Evolutionary conservation across 2,113 vertebrate species (phyloP).

Genomic region (Progne subis): DNA sequence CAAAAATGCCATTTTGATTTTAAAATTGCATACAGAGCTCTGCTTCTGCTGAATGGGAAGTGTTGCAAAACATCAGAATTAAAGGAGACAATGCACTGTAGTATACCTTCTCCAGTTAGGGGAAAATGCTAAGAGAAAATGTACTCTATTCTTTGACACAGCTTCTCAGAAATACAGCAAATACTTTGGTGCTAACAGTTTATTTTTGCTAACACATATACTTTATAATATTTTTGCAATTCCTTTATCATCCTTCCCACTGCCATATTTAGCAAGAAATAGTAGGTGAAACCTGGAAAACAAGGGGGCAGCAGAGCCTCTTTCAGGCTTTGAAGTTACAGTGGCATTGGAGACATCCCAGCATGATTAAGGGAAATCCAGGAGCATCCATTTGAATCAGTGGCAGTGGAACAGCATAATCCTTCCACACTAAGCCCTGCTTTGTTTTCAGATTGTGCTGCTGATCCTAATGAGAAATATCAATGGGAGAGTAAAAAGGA

Average conservation of each 20-base stretch:
- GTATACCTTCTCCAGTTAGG: background rate
- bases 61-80: background rate
- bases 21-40: background rate
- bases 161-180: background rate
- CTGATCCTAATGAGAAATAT: background rate
- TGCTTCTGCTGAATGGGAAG: background rate
- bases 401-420: background rate
- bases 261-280: background rate
- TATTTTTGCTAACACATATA: background rate
- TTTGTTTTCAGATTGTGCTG: background rate
- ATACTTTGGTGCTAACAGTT: background rate
- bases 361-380: background rate
- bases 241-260: background rate
- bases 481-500: background rate
- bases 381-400: background rate
- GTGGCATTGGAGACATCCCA: background rate
- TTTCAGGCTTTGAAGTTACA: background rate
- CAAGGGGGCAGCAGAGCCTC: background rate
- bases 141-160: background rate
- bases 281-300: background rate
- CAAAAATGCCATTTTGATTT: background rate
- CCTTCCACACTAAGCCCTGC: background rate
- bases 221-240: background rate
- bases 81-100: background rate
- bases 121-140: background rate